Evolutionary conservation across 2,888 invertebrate species (phyloP), one percentile per base, ranked within the genome.

Genomic region (Latrodectus elegans): DNA sequence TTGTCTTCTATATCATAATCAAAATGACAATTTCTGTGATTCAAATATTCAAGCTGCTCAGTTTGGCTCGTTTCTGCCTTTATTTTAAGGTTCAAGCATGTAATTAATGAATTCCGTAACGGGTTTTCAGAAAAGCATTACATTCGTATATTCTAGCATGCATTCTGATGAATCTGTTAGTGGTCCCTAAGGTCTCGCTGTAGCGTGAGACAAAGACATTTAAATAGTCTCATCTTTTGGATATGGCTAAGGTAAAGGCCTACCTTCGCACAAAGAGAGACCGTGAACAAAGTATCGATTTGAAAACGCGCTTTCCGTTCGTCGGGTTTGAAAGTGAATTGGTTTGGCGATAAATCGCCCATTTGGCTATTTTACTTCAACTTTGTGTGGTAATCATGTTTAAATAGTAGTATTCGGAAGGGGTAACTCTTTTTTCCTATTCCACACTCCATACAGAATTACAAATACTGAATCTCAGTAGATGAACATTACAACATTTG

Each of bases 171-270:
- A 79, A 85, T 80, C 75, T 72, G 38, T 22, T 60, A 55, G 79
- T 38, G 75, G 67, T 75, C 74, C 75, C 79, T 49, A 52, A 51
- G 49, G 71, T 74, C 85, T 53, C 52, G 73, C 53, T 72, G 73
- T 84, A 84, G 84, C 85, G 85, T 85, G 85, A 55, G 85, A 85
- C 74, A 79, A 68, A 79, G 79, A 85, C 79, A 85, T 85, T 85
- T 85, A 85, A 85, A 79, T 85, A 85, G 68, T 85, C 80, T 74
- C 79, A 70, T 79, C 85, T 75, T 75, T 85, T 64, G 51, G 26
- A 53, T 74, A 75, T 52, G 38, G 74, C 70, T 80, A 75, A 79
- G 79, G 85, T 84, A 79, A 85, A 74, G 70, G 75, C 74, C 79
- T 85, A 85, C 60, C 74, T 73, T 74, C 79, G 68, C 78, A 75